phyloP scores from a whole-genome alignment of 2,888 invertebrate species.

The Palloptera scutellata region DNA sequence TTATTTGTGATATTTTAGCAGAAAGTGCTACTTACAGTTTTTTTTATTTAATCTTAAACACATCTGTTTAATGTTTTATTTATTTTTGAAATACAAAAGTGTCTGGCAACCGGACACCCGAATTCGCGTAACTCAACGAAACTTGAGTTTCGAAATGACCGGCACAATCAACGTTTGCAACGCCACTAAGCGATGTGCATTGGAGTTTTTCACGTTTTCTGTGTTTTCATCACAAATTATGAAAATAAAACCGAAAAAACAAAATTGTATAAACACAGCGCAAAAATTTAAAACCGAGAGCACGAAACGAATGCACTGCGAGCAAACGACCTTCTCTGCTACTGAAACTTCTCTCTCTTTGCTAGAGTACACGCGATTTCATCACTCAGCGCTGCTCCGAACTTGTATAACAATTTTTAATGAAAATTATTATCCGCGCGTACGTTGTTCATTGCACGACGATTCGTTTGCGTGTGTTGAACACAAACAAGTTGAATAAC shows the following conservation, averaged over 20 bases:
- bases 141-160: slow-evolving; percentile 22
- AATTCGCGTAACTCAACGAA: neutral
- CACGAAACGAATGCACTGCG: too few relatives aligned
- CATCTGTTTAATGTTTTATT: slow-evolving; percentile 2
- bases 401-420: too few relatives aligned
- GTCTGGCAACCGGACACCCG: neutral
- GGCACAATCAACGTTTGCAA: slow-evolving; percentile 37
- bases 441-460: slow-evolving; percentile 15
- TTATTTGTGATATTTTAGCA: neutral
- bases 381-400: too few relatives aligned
- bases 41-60: neutral
- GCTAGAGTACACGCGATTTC: too few relatives aligned
- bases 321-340: too few relatives aligned
- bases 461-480: too few relatives aligned
- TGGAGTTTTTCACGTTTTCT: slow-evolving; percentile 30
- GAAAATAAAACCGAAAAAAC: too few relatives aligned
- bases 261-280: too few relatives aligned
- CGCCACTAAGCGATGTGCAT: slow-evolving; percentile 37
- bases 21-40: too few relatives aligned
- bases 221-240: neutral
- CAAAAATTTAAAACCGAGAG: too few relatives aligned
- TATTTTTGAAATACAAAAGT: slow-evolving; percentile 16
- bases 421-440: neutral
- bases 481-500: too few relatives aligned
- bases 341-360: too few relatives aligned